Base-by-base conservation (phyloP, 2,888 invertebrate species). In the Oscheius sp. region DNA sequence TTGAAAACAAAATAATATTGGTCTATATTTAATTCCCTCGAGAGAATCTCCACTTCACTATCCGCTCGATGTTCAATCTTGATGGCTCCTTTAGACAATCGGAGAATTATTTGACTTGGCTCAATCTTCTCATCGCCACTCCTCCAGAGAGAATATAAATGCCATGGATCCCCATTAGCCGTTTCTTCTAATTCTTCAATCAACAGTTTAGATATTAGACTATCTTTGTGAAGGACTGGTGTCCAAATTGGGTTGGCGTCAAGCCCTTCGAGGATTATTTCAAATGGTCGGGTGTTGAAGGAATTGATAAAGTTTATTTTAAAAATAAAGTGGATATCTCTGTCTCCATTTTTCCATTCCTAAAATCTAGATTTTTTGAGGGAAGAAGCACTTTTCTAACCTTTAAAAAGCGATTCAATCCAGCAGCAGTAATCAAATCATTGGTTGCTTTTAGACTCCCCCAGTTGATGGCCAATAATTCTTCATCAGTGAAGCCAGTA, bases 401-500 rank as follows among this genome's bases (percentile, higher is more conserved):
- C 52, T 52, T 52, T 17, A 52, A 17, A 55, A 55, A 55, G 3
- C 55, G 55, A 20, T 55, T 55, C 2, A 55, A 37, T 1, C 55
- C 55, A 20, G 20, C 15, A 25, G 29, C 55, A 1, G 55, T 55
- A 17, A 55, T 37, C 20, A 55, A 55, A 12, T 55, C 55, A 37
- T 55, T 55, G 6, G 4, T 33, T 25, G 15, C 25, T 8, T 15
- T 5, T 6, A 55, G 6, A n/a, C 20, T 34, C 2, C n/a, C 31
- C n/a, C n/a, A 15, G n/a, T 55, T 31, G 5, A 55, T 33, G 1
- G 17, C 12, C 2, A 55, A 20, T 1, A 55, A 37, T 10, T 55
- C 55, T 6, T 55, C 55, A 37, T 55, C 55, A 6, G 55, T 55
- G 20, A n/a, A 55, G 20, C 55, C 55, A 20, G n/a, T n/a, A n/a